Conservation (phyloP, 2,888 invertebrate species). For the Phortica magna region DNA sequence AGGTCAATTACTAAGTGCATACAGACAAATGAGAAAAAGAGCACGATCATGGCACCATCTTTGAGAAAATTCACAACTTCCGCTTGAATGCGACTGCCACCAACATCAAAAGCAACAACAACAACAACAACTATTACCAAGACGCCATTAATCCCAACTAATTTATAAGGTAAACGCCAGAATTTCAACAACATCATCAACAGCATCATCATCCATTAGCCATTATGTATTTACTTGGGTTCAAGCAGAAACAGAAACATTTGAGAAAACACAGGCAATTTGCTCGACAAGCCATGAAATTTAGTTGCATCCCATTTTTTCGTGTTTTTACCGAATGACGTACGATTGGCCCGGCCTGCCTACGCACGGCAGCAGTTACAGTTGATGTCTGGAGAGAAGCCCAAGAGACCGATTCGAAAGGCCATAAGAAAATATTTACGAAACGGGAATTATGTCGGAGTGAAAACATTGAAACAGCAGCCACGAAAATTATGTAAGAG, state of each 20-base stretch:
- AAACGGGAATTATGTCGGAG: slow-evolving; percentile 58
- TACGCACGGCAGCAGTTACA: slow-evolving; percentile 26
- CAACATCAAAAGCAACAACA: slow-evolving; percentile 2
- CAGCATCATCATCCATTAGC: slow-evolving; percentile 56
- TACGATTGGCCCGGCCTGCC: neutral
- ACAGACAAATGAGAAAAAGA: slow-evolving; percentile 37
- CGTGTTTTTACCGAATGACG: neutral
- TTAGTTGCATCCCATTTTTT: slow-evolving; percentile 62
- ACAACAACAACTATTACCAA: neutral
- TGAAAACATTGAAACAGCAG: slow-evolving; percentile 39
- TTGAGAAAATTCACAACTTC: slow-evolving; percentile 62
- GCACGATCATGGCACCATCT: slow-evolving; percentile 47
- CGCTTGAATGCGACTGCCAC: slow-evolving; percentile 47
- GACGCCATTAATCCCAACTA: slow-evolving; percentile 64
- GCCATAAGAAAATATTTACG: slow-evolving; percentile 61
- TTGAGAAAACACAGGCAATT: slow-evolving; percentile 52
- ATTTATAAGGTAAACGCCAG: slow-evolving; percentile 69
- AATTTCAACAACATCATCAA: slow-evolving; percentile 71
- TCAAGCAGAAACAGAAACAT: neutral
- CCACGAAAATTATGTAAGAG: slow-evolving; percentile 29
- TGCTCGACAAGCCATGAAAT: slow-evolving; percentile 72
- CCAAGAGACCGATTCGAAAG: slow-evolving; percentile 52
- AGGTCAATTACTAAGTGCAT: slow-evolving; percentile 53
- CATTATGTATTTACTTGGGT: slow-evolving; percentile 29
- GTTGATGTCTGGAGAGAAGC: slow-evolving; percentile 47